Evolutionary conservation across 2,797 vertebrate species (phyloP).

Genomic region (Perodicticus potto): DNA sequence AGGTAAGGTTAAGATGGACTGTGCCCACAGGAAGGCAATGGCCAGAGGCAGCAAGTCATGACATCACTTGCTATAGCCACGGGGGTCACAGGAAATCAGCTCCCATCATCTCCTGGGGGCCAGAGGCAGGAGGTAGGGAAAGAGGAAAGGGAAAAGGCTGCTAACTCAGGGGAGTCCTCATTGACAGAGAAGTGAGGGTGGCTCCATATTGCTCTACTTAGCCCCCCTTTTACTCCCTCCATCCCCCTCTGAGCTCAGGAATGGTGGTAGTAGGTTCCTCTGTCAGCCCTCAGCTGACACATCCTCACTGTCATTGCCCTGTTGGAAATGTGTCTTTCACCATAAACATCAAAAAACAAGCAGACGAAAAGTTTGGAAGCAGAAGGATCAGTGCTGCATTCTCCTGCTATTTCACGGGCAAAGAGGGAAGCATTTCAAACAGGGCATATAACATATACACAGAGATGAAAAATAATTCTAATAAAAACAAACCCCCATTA

Average conservation of each 20-base stretch:
- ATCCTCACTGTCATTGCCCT: background rate
- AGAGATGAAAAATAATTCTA: background rate
- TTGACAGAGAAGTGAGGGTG: background rate
- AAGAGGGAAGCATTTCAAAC: background rate
- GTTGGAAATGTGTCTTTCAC: background rate
- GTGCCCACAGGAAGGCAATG: background rate
- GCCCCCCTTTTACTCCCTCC: background rate
- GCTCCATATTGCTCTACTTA: background rate
- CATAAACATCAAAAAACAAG: background rate
- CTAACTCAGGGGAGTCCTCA: background rate
- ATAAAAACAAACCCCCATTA: background rate
- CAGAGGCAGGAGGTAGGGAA: fast-evolving
- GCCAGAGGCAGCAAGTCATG: background rate
- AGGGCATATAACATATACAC: background rate
- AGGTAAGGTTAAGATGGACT: background rate
- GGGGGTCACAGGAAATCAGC: background rate
- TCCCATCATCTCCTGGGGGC: background rate
- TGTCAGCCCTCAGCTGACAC: background rate
- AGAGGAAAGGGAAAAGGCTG: background rate
- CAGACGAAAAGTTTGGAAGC: too few relatives aligned
- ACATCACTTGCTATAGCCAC: background rate
- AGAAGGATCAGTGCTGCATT: too few relatives aligned
- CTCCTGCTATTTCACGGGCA: too few relatives aligned
- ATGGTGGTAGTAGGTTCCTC: background rate
- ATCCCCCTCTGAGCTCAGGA: background rate